phyloP scores from a whole-genome alignment of 2,888 invertebrate species.

The Caenorhabditis virilis region DNA sequence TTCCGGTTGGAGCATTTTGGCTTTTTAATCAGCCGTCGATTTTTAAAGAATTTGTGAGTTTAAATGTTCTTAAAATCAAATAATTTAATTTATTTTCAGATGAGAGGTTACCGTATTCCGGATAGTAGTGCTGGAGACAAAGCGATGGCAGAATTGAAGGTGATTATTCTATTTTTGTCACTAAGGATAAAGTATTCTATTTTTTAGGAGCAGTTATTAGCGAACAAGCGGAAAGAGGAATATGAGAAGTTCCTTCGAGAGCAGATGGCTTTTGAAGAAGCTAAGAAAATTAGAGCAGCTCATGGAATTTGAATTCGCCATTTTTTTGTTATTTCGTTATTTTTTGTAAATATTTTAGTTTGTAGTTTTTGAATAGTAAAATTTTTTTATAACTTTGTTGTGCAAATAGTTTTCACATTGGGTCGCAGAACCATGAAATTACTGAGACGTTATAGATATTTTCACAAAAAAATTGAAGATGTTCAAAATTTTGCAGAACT shows the following conservation, averaged over 20 bases:
- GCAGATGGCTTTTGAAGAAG: slow-evolving; percentile 64
- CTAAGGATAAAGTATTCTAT: slow-evolving; percentile 1
- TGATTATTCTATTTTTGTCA: slow-evolving; percentile 5
- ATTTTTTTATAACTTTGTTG: slow-evolving; percentile 2
- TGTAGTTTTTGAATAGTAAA: no score
- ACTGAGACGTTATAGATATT: no score
- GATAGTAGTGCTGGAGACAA: slow-evolving; percentile 55
- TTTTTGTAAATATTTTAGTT: slow-evolving; percentile 9
- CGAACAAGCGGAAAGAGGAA: slow-evolving; percentile 56
- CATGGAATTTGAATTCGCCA: slow-evolving; percentile 15
- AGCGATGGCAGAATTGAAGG: slow-evolving; percentile 55
- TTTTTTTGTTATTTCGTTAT: slow-evolving; percentile 4
- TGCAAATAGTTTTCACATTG: neutral
- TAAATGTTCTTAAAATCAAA: neutral
- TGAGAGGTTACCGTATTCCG: slow-evolving; percentile 60
- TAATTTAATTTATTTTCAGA: slow-evolving; percentile 52
- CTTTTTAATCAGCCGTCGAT: slow-evolving; percentile 62
- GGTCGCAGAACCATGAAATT: no score
- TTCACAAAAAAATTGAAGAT: neutral
- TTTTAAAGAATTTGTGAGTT: slow-evolving; percentile 61
- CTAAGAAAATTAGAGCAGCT: slow-evolving; percentile 42
- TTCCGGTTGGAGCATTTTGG: slow-evolving; percentile 65
- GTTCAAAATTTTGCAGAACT: neutral
- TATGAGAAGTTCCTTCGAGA: slow-evolving; percentile 58
- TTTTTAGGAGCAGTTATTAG: slow-evolving; percentile 50